Conservation (phyloP, 2,113 vertebrate genomes). For the Coptodon bakossiorum region DNA sequence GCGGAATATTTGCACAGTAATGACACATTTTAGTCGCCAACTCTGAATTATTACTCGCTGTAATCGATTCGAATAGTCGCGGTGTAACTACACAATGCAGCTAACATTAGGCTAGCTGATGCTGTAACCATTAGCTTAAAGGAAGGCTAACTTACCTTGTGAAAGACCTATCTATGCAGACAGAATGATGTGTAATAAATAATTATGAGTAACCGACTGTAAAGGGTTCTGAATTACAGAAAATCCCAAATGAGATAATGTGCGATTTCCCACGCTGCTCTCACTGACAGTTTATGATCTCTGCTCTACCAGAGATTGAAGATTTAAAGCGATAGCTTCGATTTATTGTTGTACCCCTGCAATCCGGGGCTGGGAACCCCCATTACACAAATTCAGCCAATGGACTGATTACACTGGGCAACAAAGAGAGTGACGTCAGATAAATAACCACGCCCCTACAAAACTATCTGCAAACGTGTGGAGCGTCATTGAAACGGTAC, state of each 20-base stretch:
- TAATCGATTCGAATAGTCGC: neutral
- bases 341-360: slow-evolving; percentile 75
- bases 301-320: slow-evolving; percentile 63
- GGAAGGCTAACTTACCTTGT: slow-evolving; percentile 65
- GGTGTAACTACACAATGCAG: slow-evolving; percentile 44
- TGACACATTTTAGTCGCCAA: neutral
- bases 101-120: slow-evolving; percentile 13
- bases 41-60: neutral
- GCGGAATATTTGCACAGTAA: neutral
- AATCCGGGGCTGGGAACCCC: slow-evolving; percentile 61
- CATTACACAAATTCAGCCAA: slow-evolving; percentile 54
- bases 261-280: slow-evolving; percentile 23
- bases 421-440: slow-evolving; percentile 22
- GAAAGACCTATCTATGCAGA: slow-evolving; percentile 66
- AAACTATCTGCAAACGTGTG: neutral
- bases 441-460: neutral
- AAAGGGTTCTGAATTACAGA: slow-evolving; percentile 8
- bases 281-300: slow-evolving; percentile 47
- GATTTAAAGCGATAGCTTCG: slow-evolving; percentile 67
- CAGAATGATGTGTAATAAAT: slow-evolving; percentile 51
- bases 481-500: neutral
- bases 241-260: slow-evolving; percentile 1
- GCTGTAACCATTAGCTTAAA: slow-evolving; percentile 8
- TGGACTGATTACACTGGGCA: slow-evolving; percentile 54
- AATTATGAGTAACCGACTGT: neutral